Conservation (phyloP, 2,888 invertebrate genomes). For the Drosophila mulleri region DNA sequence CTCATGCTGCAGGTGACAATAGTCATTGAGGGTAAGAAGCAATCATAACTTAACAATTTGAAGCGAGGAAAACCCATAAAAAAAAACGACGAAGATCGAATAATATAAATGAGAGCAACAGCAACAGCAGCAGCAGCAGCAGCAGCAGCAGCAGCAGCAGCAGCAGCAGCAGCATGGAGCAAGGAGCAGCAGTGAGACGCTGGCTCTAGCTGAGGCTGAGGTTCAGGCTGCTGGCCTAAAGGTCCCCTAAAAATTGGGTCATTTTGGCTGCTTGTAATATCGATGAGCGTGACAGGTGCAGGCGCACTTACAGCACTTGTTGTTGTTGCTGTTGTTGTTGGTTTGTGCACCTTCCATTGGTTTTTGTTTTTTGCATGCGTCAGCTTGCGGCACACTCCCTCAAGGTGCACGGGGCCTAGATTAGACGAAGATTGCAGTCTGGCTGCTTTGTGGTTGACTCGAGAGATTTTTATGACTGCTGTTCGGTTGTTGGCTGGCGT, state of each 20-base stretch:
- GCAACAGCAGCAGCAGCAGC: not conserved
- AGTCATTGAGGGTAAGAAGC: constrained; percentile 51
- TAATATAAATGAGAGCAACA: constrained; percentile 29
- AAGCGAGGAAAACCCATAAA: constrained; percentile 35
- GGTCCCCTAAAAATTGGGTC: constrained; percentile 62
- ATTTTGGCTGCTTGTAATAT: constrained; percentile 68
- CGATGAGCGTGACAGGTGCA: constrained; percentile 76
- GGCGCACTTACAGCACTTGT: constrained; percentile 61
- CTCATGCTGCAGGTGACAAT: constrained; percentile 66
- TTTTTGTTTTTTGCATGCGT: constrained; percentile 50
- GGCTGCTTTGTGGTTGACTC: constrained; percentile 62
- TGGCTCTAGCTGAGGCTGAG: constrained; percentile 4
- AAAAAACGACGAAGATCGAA: constrained; percentile 11
- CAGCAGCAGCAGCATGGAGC: not conserved
- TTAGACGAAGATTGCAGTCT: constrained; percentile 65
- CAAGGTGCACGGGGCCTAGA: constrained; percentile 62
- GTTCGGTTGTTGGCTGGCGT: constrained; percentile 64
- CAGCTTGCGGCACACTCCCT: constrained; percentile 75
- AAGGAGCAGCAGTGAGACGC: not conserved
- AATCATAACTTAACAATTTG: constrained; percentile 75
- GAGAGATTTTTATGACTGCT: constrained; percentile 71
- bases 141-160: constrained; percentile 8
- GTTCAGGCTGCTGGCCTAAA: constrained; percentile 11
- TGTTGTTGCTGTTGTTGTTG: constrained; percentile 40
- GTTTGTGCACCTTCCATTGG: constrained; percentile 38